phyloP scores from a whole-genome alignment of 2,113 vertebrate genomes.

The Catharus minimus region DNA sequence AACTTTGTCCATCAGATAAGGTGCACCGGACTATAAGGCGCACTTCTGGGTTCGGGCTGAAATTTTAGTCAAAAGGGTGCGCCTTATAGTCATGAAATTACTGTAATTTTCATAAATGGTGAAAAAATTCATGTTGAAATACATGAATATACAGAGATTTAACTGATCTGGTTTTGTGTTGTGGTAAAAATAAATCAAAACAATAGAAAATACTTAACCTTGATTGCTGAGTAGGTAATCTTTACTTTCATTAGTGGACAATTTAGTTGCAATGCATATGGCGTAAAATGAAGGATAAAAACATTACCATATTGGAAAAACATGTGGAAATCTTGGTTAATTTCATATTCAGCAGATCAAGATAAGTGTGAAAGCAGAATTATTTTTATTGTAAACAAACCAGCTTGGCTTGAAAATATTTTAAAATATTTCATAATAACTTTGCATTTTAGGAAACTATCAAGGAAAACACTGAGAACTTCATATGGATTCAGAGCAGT shows the following conservation, averaged over 20 bases:
- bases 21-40: too few species aligned
- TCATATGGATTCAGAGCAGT: constrained; percentile 9
- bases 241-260: constrained; percentile 34
- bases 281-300: constrained; percentile 24
- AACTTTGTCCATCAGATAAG: too few species aligned
- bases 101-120: constrained; percentile 10
- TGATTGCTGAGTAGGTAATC: constrained; percentile 6
- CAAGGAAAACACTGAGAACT: constrained; percentile 26
- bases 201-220: constrained; percentile 21
- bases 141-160: neutral
- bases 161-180: neutral
- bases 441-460: neutral
- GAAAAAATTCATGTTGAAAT: constrained; percentile 20
- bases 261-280: constrained; percentile 19
- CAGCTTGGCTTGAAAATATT: constrained; percentile 36
- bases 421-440: constrained; percentile 13
- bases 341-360: constrained; percentile 33
- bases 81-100: too few species aligned
- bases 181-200: constrained; percentile 36
- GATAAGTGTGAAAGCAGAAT: constrained; percentile 35
- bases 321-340: neutral
- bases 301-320: constrained; percentile 17
- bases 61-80: too few species aligned
- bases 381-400: constrained; percentile 52
- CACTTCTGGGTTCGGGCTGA: too few species aligned